Evolutionary conservation across 2,113 vertebrate species (phyloP).

Genomic region (Lampris incognitus): DNA sequence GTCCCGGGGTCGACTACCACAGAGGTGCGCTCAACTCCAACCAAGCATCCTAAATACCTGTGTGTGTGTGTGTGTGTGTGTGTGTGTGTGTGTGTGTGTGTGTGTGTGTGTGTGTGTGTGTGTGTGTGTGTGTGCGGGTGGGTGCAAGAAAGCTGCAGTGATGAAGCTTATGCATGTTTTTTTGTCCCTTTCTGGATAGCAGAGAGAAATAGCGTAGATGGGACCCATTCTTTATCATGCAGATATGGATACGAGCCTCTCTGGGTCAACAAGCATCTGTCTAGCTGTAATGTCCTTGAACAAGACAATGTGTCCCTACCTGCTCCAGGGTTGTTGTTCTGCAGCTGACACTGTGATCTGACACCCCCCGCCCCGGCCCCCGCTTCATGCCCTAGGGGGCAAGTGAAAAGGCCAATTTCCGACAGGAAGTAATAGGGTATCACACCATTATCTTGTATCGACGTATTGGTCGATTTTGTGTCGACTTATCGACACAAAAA

Average conservation of each 20-base stretch:
- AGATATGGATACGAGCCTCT: too few species aligned
- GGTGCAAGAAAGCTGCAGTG: background rate
- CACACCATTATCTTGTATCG: too few species aligned
- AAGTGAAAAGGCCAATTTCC: too few species aligned
- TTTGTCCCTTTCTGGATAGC: background rate
- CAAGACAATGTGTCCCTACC: too few species aligned
- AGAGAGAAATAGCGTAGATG: background rate
- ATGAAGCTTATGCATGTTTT: background rate
- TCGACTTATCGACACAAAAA: too few species aligned
- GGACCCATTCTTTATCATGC: too few species aligned
- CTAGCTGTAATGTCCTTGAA: background rate
- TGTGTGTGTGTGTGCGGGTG: background rate
- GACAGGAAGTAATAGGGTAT: too few species aligned
- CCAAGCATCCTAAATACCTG: background rate
- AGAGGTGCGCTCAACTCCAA: constrained; percentile 28
- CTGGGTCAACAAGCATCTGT: background rate
- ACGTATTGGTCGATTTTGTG: too few species aligned
- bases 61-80: background rate
- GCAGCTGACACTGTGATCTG: too few species aligned
- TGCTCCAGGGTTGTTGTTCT: too few species aligned
- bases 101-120: background rate
- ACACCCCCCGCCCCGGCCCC: too few species aligned
- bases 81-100: background rate
- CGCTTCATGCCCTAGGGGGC: too few species aligned
- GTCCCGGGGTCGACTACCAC: constrained; percentile 1